Percentiles rank a stretch among this genome's conserved stretches.
Conservation (phyloP, 2,797 vertebrate genomes). For the Channa striata region DNA sequence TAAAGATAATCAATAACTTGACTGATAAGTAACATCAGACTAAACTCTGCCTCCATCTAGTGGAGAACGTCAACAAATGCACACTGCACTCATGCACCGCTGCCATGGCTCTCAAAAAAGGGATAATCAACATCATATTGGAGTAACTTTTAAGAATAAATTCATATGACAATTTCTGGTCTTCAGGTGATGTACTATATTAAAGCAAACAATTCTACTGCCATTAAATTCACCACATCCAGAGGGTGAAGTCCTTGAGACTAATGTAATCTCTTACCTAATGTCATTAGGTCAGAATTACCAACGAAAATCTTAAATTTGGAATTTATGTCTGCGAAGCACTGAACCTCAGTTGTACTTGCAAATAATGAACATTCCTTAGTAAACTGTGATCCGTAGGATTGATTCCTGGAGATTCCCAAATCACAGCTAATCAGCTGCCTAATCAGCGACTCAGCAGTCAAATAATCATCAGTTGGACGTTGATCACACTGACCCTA, state of each 20-base stretch:
- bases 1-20: slow-evolving; percentile 9
- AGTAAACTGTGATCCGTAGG: too few relatives aligned
- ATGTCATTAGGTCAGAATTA: too few relatives aligned
- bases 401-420: slow-evolving; percentile 19
- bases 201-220: too few relatives aligned
- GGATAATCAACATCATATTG: neutral
- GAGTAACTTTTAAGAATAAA: neutral
- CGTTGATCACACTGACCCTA: slow-evolving; percentile 23
- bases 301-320: too few relatives aligned
- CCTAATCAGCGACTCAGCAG: slow-evolving; percentile 15
- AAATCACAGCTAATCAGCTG: slow-evolving; percentile 1
- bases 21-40: slow-evolving; percentile 9
- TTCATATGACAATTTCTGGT: neutral
- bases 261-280: too few relatives aligned
- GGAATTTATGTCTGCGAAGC: too few relatives aligned
- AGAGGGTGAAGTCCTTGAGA: too few relatives aligned
- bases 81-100: neutral
- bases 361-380: too few relatives aligned
- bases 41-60: slow-evolving; percentile 37
- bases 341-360: too few relatives aligned
- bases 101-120: neutral
- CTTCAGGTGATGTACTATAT: neutral
- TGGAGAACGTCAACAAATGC: slow-evolving; percentile 20
- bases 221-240: too few relatives aligned
- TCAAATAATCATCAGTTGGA: slow-evolving; percentile 16